Conservation (phyloP, 2,113 vertebrate species). For the Perca flavescens region DNA sequence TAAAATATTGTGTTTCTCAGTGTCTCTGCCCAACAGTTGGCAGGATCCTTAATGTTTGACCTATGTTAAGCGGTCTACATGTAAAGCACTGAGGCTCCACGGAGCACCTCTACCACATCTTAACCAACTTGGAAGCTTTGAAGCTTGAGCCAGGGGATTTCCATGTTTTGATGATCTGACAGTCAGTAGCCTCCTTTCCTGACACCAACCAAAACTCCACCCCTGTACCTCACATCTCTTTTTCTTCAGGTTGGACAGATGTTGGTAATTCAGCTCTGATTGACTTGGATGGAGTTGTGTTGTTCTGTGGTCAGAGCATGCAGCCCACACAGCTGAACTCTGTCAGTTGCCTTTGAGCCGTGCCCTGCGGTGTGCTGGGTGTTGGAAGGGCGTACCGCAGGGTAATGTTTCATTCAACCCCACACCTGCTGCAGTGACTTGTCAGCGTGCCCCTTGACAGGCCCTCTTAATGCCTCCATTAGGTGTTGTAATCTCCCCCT, state of each 20-base stretch:
- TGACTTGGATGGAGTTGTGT: conserved; percentile 64
- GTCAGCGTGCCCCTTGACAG: conserved; percentile 68
- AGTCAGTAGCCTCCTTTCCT: conserved; percentile 55
- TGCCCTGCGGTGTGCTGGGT: conserved; percentile 65
- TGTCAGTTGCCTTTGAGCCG: conserved; percentile 58
- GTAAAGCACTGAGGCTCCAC: conserved; percentile 33
- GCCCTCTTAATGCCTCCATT: conserved; percentile 78
- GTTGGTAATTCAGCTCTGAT: conserved; percentile 74
- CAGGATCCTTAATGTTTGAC: conserved; percentile 45
- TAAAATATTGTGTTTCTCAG: too few relatives aligned
- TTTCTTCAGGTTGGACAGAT: conserved; percentile 67
- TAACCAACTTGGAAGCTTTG: conserved; percentile 69
- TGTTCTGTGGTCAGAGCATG: conserved; percentile 57
- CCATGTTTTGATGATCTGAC: conserved; percentile 69
- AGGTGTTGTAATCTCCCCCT: conserved; percentile 80
- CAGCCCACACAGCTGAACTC: conserved; percentile 56
- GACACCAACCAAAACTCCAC: conserved; percentile 16
- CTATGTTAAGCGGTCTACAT: conserved; percentile 39
- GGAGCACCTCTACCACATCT: conserved; percentile 71
- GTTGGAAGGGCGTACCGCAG: conserved; percentile 48
- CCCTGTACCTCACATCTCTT: conserved; percentile 15
- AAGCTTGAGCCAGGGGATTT: conserved; percentile 76
- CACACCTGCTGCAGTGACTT: conserved; percentile 82
- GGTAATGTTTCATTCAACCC: conserved; percentile 81
- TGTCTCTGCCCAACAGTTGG: conserved; percentile 23